Base-by-base conservation (phyloP, 2,888 invertebrate species). In the Ichneumoninae sp. region DNA sequence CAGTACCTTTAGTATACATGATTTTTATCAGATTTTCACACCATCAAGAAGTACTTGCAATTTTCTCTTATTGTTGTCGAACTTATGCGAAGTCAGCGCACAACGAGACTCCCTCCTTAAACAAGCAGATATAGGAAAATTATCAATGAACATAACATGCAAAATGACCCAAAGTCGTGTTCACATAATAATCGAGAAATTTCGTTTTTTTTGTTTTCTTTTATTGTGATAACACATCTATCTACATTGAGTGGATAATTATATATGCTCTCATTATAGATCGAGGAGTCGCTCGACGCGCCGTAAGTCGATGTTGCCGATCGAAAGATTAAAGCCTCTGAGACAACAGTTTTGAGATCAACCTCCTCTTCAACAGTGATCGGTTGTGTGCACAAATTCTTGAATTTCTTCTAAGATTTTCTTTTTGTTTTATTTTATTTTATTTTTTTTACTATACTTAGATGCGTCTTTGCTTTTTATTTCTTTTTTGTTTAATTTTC, bases 311-410 rank as follows among this genome's bases (percentile, higher is more conserved):
- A 74, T 69, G 75, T 78, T 57, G 77, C 76, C 74, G 62, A 78
- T 78, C 54, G 50, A 79, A 70, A 26, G 54, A 52, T 65, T 40
- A 84, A 74, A 74, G 70, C 70, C 71, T 79, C 69, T 75, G 44
- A 71, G 80, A 83, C 80, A 82, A 80, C 86, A 77, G 65, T 85
- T 87, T 87, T 86, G 86, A 89, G 89, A 90, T 88, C 88, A 81
- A 89, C 85, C 87, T 88, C 87, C 72, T 89, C 87, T 79, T 87
- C 85, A 88, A 89, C 87, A 85, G 80, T 85, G 79, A 87, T 84
- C 83, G 82, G 68, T 76, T 83, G 86, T 85, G 86, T 84, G 88
- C 82, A 81, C 69, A 83, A 68, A 77, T 80, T 70, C 50, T 74
- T 68, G 70, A 79, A 79, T 82, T 81, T 82, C 44, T 33, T 52